Conservation (phyloP, 2,797 vertebrate species). For the Eulemur rubriventer region DNA sequence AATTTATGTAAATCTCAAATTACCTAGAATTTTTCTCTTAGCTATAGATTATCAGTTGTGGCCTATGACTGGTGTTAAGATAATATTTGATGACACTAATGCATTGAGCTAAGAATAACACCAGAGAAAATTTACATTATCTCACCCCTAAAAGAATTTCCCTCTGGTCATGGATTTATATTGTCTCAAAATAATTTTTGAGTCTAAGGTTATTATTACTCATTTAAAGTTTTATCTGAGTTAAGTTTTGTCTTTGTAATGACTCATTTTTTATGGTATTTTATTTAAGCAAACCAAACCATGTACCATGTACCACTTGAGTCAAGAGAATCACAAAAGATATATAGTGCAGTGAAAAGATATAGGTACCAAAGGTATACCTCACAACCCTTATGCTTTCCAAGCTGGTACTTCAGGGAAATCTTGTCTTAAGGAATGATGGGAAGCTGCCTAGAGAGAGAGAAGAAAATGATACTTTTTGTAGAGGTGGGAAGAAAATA, state of each 20-base stretch:
- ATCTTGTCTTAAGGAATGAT: constrained; percentile 55
- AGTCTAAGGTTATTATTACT: constrained; percentile 4
- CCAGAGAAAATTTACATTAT: not conserved
- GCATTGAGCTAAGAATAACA: not conserved
- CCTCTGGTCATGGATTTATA: not conserved
- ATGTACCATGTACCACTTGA: not conserved
- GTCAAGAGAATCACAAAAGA: constrained; percentile 30
- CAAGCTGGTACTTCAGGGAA: constrained; percentile 41
- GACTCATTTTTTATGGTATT: constrained; percentile 13
- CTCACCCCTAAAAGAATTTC: not conserved
- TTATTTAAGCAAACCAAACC: constrained; percentile 52
- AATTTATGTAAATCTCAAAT: constrained; percentile 40
- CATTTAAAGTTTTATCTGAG: constrained; percentile 32
- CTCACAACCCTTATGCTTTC: not conserved
- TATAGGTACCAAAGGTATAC: not conserved
- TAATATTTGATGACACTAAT: constrained; percentile 34
- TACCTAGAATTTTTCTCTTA: constrained; percentile 1
- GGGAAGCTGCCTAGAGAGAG: not conserved
- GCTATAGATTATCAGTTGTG: not conserved
- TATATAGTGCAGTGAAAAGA: not conserved
- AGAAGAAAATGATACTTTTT: constrained; percentile 1
- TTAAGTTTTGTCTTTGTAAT: constrained; percentile 38
- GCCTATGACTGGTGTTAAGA: not conserved
- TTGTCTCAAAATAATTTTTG: not conserved
- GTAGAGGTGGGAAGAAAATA: constrained; percentile 19